These are phyloP conservation scores for Thamnophis elegans DNA, from an alignment of 2,797 vertebrate species.

Conservation along the genomic window DNA sequence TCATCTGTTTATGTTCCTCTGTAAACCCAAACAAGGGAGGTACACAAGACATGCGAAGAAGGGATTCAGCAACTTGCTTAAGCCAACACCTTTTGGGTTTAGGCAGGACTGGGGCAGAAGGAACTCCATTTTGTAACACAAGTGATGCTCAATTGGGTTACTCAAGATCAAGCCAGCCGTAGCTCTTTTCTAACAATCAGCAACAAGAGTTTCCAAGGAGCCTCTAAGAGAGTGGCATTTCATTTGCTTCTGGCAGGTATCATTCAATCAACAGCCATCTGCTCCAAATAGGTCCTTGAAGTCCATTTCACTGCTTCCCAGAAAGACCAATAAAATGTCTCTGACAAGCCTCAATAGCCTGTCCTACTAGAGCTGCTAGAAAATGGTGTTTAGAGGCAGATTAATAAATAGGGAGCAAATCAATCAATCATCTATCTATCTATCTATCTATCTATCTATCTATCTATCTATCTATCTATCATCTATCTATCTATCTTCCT, in stretches of 20 bases:
- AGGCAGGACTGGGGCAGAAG: neutral
- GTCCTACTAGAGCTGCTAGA: neutral
- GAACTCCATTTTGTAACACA: neutral
- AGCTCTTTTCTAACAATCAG: neutral
- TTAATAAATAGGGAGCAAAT: neutral
- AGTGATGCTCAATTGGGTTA: neutral
- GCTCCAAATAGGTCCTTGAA: neutral
- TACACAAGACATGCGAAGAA: neutral
- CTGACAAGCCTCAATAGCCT: neutral
- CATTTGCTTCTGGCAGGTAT: neutral
- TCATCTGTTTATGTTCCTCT: neutral
- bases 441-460: no score
- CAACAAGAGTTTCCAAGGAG: neutral
- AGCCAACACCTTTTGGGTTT: neutral
- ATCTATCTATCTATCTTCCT: no score
- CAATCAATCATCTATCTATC: no score
- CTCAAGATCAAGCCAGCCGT: neutral
- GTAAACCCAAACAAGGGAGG: neutral
- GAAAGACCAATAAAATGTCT: neutral
- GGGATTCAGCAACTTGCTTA: neutral
- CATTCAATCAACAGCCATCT: neutral
- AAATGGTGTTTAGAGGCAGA: neutral
- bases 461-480: accelerated
- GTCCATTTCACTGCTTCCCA: neutral
- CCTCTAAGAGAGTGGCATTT: neutral